Evolutionary conservation across 2,888 invertebrate species (phyloP), one percentile per base, ranked within the genome.

Genomic region (Gymnocheta viridis): DNA sequence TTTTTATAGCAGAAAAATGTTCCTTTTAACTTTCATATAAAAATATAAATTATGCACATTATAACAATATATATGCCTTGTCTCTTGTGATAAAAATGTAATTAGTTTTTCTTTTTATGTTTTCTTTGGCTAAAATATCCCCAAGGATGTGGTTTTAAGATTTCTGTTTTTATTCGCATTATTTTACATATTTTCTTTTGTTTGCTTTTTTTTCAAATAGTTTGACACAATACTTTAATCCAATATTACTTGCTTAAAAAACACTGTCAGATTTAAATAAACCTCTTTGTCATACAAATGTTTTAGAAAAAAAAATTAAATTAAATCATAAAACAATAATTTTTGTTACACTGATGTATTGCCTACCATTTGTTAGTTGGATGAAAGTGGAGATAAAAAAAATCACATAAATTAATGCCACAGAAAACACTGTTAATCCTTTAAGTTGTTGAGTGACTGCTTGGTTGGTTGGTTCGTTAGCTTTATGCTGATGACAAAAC

Each of bases 381-480:
- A 22, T 24, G 47, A 56, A 29, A 66, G 19, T 24, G 32, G 32
- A 29, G 9, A 58, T 32, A 41, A 5, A 54, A 64, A 49, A 64
- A 69, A 51, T 73, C 73, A 73, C 81, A 77, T 29, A 29, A 66
- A 67, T 81, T 62, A 70, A 54, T 73, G 70, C 76, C 74, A 62
- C 69, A 85, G 54, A 79, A 82, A 82, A 70, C 85, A 79, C 85
- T 85, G 82, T 79, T 82, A 85, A 85, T 85, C 78, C 85, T 85
- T 85, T 35, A 74, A 74, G 78, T 81, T 78, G 73, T 72, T 62
- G 35, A 56, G 32, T 72, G 66, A 49, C 47, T 67, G 73, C 44
- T 35, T 70, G 44, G n/a, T 32, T 64, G 38, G 41, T 19, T 70
- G 32, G 19, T 22, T 72, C 27, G 29, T 27, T 54, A 22, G 32